A percentile compares a stretch with the other conserved stretches of the same genome.
phyloP scores from a whole-genome alignment of 2,113 vertebrate species.

The Forbesichthys papilliferus region DNA sequence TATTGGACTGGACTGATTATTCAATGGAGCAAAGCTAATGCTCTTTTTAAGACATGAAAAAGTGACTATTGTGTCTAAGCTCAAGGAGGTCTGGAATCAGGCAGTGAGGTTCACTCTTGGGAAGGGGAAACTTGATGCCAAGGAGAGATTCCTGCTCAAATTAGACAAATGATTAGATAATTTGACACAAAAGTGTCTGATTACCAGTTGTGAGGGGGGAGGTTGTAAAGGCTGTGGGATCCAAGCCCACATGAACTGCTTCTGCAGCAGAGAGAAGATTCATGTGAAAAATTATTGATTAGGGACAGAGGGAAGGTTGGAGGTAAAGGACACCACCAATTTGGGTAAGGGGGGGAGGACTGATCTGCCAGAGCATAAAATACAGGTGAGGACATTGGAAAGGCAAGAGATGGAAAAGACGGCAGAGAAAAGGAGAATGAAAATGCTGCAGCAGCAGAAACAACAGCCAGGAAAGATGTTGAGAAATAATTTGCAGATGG shows the following conservation, averaged over 20 bases:
- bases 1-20: constrained; percentile 4
- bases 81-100: background rate
- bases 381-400: constrained; percentile 6
- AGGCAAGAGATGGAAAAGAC: background rate
- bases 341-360: background rate
- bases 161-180: background rate
- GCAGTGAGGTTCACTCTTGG: too few species aligned
- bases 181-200: background rate
- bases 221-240: background rate
- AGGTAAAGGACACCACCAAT: constrained; percentile 11
- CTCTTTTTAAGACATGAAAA: constrained; percentile 10
- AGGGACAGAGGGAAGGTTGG: constrained; percentile 6
- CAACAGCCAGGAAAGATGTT: too few species aligned
- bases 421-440: too few species aligned
- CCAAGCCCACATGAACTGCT: constrained; percentile 1
- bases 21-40: constrained; percentile 6
- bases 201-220: background rate
- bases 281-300: constrained; percentile 1
- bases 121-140: too few species aligned
- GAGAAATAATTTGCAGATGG: too few species aligned
- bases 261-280: constrained; percentile 6
- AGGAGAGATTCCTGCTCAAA: too few species aligned
- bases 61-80: background rate
- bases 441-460: too few species aligned
- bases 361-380: constrained; percentile 7